A percentile compares a stretch with the other conserved stretches of the same genome.
These are phyloP conservation scores for Loris lydekkerianus DNA, from an alignment of 2,797 vertebrate genomes.

Conservation along the genomic window DNA sequence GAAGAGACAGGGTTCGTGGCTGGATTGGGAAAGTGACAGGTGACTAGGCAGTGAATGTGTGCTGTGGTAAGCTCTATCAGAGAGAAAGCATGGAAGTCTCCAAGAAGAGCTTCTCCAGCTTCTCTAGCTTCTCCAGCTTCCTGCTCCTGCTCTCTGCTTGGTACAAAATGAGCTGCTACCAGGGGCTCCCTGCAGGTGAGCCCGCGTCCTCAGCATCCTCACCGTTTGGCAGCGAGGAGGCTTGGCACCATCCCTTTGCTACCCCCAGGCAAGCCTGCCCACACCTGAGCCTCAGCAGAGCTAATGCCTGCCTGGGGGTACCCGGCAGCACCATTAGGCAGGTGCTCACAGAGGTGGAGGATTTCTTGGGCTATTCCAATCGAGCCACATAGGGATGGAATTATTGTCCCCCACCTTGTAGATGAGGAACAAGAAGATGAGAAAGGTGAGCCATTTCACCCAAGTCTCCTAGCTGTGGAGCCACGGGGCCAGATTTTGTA, in stretches of 20 bases:
- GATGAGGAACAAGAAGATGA: neutral
- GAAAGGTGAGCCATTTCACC: neutral
- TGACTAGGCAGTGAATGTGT: fast-evolving
- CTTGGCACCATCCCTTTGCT: neutral
- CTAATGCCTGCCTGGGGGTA: neutral
- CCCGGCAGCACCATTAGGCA: neutral
- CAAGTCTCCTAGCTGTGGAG: neutral
- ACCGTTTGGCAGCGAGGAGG: neutral
- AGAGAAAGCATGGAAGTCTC: neutral
- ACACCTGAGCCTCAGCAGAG: neutral
- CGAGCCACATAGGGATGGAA: neutral
- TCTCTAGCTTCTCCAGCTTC: fast-evolving
- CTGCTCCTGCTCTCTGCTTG: neutral
- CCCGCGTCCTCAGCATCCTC: neutral
- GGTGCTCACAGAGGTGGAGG: neutral
- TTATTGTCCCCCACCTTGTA: too few relatives aligned
- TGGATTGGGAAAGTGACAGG: fast-evolving
- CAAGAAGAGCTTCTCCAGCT: fast-evolving
- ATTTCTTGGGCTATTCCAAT: neutral
- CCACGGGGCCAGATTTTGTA: neutral
- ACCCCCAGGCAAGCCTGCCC: conserved; percentile 34
- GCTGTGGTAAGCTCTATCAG: neutral
- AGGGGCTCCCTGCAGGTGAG: neutral
- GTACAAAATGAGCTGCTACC: neutral
- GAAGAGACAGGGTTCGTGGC: fast-evolving